phyloP scores from a whole-genome alignment of 1,140 invertebrate genomes.

The Thereuonema tuberculata region DNA sequence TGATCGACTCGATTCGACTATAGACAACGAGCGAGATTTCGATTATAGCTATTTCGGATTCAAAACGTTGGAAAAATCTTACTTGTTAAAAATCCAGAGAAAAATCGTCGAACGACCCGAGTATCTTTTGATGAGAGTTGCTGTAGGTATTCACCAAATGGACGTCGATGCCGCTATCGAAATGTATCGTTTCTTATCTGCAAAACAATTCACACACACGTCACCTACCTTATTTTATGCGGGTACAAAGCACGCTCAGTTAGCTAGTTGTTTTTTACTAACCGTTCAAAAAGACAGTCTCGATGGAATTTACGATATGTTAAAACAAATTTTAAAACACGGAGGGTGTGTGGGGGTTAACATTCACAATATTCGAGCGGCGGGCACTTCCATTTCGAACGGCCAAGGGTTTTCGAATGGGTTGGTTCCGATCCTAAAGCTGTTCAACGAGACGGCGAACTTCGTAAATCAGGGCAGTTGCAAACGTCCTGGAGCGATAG shows the following conservation, averaged over 20 bases:
- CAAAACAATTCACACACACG: constrained; percentile 95
- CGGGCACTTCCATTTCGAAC: constrained; percentile 80
- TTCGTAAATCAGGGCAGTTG: constrained; percentile 98
- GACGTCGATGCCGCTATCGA: constrained; percentile 88
- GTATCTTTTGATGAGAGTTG: constrained; percentile 96
- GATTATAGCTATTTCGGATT: constrained; percentile 88
- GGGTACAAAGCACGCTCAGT: constrained; percentile 48
- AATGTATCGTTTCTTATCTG: constrained; percentile 92
- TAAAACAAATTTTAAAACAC: constrained; percentile 92
- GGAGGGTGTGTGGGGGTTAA: constrained; percentile 96
- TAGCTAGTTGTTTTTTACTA: constrained; percentile 77
- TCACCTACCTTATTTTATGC: constrained; percentile 94
- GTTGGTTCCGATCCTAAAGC: constrained; percentile 90
- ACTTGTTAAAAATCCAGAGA: constrained; percentile 82
- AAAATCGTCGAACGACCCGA: constrained; percentile 94
- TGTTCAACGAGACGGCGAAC: constrained; percentile 89
- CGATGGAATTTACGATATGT: constrained; percentile 92
- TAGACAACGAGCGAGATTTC: constrained; percentile 95
- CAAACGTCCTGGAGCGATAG: constrained; percentile 93
- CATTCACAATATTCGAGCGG: constrained; percentile 88
- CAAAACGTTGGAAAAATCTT: constrained; percentile 83
- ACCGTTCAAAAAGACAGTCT: constrained; percentile 95
- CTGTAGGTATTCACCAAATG: constrained; percentile 90
- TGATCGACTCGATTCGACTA: constrained; percentile 78
- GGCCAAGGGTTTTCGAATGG: constrained; percentile 90